A percentile compares a stretch with the other conserved stretches of the same genome.
Conservation (phyloP, 2,888 invertebrate genomes). For the Allolobophora icterica region DNA sequence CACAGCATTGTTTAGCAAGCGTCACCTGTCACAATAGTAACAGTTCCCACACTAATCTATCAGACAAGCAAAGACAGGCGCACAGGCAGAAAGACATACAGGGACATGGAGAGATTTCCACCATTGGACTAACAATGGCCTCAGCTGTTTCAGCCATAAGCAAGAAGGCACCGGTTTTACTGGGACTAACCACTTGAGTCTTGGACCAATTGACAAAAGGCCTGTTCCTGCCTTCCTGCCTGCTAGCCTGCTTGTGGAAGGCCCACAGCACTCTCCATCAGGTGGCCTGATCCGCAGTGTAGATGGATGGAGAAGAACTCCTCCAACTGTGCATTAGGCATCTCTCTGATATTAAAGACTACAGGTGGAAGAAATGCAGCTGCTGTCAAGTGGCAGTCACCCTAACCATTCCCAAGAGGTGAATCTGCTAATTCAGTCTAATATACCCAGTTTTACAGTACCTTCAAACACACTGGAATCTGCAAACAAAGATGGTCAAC, state of each 20-base stretch:
- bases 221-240: neutral
- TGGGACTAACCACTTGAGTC: slow-evolving; percentile 25
- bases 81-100: neutral
- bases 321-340: slow-evolving; percentile 9
- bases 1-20: slow-evolving; percentile 27
- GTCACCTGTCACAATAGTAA: slow-evolving; percentile 30
- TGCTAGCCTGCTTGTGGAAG: neutral
- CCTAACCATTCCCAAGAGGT: neutral
- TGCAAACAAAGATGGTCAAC: neutral
- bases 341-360: neutral
- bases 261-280: neutral
- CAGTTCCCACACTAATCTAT: slow-evolving; percentile 40
- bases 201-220: slow-evolving; percentile 29
- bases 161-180: neutral
- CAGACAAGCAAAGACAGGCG: slow-evolving; percentile 24
- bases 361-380: neutral
- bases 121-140: slow-evolving; percentile 21
- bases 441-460: too few relatives aligned
- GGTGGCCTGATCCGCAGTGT: neutral
- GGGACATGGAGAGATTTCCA: neutral
- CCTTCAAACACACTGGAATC: neutral
- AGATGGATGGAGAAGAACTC: neutral
- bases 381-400: too few relatives aligned
- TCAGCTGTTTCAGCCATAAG: neutral
- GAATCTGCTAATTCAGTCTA: neutral